Evolutionary conservation across 2,113 vertebrate genomes (phyloP).

Genomic region (Mola mola): DNA sequence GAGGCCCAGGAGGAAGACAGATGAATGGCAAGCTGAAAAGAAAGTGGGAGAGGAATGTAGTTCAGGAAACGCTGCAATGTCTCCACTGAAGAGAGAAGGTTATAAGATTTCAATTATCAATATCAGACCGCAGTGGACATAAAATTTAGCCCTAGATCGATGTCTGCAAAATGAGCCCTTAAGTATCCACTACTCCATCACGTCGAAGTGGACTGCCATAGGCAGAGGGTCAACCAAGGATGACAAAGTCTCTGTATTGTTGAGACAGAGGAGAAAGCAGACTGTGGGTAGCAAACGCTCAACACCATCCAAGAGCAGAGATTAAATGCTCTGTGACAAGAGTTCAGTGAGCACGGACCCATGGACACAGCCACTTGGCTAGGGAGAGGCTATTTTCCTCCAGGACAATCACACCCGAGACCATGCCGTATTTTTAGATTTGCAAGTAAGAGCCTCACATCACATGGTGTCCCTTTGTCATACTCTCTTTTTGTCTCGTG

Average conservation of each 20-base stretch:
- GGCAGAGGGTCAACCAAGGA: constrained; percentile 4
- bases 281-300: constrained; percentile 26
- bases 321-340: constrained; percentile 33
- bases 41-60: not conserved
- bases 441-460: constrained; percentile 38
- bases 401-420: constrained; percentile 47
- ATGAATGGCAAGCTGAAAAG: constrained; percentile 1
- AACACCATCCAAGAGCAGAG: constrained; percentile 12
- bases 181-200: constrained; percentile 3
- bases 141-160: constrained; percentile 26
- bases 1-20: not conserved
- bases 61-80: not conserved
- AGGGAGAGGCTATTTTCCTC: constrained; percentile 50
- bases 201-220: not conserved
- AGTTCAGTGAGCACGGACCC: constrained; percentile 31
- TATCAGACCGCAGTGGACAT: constrained; percentile 23
- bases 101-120: constrained; percentile 14
- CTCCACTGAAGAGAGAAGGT: not conserved
- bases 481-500: constrained; percentile 30
- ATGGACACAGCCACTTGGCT: constrained; percentile 35
- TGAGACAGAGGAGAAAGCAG: constrained; percentile 7
- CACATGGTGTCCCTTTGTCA: constrained; percentile 26
- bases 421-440: constrained; percentile 68
- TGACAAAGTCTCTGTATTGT: constrained; percentile 20
- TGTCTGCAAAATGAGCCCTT: constrained; percentile 19